Base-by-base conservation (phyloP, 2,113 vertebrate genomes). In the Corvus moneduloides region DNA sequence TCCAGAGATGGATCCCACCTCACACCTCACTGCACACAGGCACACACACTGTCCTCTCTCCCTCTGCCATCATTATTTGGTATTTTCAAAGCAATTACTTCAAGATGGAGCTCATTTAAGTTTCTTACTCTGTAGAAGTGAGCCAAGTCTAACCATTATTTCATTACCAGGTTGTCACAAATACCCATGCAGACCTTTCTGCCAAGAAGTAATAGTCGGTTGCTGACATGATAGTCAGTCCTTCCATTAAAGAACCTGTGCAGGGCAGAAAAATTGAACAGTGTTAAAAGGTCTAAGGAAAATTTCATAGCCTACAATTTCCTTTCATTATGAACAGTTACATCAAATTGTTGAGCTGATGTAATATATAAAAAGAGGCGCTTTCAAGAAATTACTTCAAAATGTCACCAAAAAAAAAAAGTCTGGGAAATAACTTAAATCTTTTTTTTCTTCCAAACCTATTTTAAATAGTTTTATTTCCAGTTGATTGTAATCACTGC, bases 321-420 rank as follows among this genome's bases (percentile, higher is more conserved):
- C 85, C 91, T 92, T 95, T 96, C 74, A 90, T 96, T 95, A 82
- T 54, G 61, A 81, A 84, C 85, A 88, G 92, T 96, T 96, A 83
- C 14, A 88, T 49, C 83, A 89, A 93, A 94, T 79, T 79, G 84
- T 76, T 84, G 56, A 85, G 76, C 82, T 97, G 88, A 95, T 83
- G 66, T 79, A 93, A 86, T 67, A 62, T 23, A 73, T 20, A 56
- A 81, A 81, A 86, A 51, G 91, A 89, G 32, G 67, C 22, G 26
- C 77, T 82, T 96, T 95, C 93, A 90, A 69, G 75, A 87, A 54
- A 62, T 84, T 92, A 84, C 61, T 61, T 84, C 49, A 37, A 86
- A 96, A 95, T 93, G 89, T 91, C 85, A 89, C 43, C 0, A 41
- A 49, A 91, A 64, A 94, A 37, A 64, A 64, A 72, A 51, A 54